A percentile compares a stretch with the other conserved stretches of the same genome.
Conservation (phyloP, 2,888 invertebrate species). For the Bimastos eiseni region DNA sequence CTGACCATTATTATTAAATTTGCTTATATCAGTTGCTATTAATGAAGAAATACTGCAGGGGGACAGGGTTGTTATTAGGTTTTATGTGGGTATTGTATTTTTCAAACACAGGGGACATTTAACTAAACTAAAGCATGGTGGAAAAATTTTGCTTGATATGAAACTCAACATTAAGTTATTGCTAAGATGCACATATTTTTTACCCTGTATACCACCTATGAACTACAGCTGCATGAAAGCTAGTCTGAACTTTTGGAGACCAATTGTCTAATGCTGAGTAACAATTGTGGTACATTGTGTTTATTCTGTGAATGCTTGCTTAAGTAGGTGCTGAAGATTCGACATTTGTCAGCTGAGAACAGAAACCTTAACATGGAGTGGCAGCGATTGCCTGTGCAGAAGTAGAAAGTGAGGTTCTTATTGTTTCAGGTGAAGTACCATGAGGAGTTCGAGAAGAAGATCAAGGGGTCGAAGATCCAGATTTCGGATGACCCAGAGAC, state of each 20-base stretch:
- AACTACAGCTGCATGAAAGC: not conserved
- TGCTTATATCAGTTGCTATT: not conserved
- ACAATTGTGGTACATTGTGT: not conserved
- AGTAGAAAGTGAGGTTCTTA: constrained; percentile 5
- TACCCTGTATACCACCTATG: too few species aligned
- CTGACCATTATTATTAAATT: too few species aligned
- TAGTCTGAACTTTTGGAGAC: not conserved
- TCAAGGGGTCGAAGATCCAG: constrained; percentile 55
- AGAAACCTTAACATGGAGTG: not conserved
- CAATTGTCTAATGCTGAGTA: not conserved
- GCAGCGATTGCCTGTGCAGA: not conserved
- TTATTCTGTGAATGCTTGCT: not conserved
- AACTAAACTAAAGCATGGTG: too few species aligned
- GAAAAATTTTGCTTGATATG: too few species aligned
- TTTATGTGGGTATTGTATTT: not conserved
- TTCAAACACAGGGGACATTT: not conserved
- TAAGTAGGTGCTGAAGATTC: not conserved
- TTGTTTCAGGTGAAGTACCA: constrained; percentile 82
- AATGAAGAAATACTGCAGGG: not conserved
- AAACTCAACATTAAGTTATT: too few species aligned
- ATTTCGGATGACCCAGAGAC: constrained; percentile 92
- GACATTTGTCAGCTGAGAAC: not conserved
- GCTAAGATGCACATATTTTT: too few species aligned
- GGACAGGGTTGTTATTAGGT: not conserved
- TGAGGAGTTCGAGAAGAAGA: constrained; percentile 71